These are phyloP conservation scores for Busseola fusca DNA, from an alignment of 2,888 invertebrate genomes.

Conservation along the genomic window DNA sequence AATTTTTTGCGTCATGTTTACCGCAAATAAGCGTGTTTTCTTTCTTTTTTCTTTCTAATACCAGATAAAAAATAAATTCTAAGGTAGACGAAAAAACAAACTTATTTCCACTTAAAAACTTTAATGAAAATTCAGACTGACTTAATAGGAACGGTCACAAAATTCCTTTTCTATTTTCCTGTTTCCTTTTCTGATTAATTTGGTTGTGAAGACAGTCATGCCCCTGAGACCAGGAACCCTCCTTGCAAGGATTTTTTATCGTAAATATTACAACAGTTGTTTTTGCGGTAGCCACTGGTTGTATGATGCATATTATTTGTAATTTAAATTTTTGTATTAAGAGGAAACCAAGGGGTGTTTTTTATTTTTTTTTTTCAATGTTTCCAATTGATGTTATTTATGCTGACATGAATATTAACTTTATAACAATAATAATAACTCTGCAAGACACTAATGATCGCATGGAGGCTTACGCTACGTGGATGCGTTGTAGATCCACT, in stretches of 20 bases:
- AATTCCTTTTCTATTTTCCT: constrained; percentile 1
- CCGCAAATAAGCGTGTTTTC: too few relatives aligned
- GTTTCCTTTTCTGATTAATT: constrained; percentile 16
- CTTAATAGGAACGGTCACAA: neutral
- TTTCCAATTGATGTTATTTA: too few relatives aligned
- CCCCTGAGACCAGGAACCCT: neutral
- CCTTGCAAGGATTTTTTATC: neutral
- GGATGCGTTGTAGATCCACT: too few relatives aligned
- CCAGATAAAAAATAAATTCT: neutral
- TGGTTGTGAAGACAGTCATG: neutral
- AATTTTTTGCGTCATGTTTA: too few relatives aligned
- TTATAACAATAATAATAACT: too few relatives aligned
- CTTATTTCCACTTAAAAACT: neutral
- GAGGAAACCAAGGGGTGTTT: too few relatives aligned
- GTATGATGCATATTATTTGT: neutral
- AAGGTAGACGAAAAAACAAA: neutral
- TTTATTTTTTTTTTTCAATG: too few relatives aligned
- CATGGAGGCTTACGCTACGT: too few relatives aligned
- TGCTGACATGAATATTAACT: too few relatives aligned
- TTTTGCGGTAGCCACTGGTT: neutral
- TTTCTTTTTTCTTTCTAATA: too few relatives aligned
- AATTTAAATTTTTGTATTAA: too few relatives aligned
- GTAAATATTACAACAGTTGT: neutral
- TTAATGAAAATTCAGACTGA: neutral
- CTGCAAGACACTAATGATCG: too few relatives aligned